Evolutionary conservation across 2,113 vertebrate genomes (phyloP).

Genomic region (Colaptes auratus): DNA sequence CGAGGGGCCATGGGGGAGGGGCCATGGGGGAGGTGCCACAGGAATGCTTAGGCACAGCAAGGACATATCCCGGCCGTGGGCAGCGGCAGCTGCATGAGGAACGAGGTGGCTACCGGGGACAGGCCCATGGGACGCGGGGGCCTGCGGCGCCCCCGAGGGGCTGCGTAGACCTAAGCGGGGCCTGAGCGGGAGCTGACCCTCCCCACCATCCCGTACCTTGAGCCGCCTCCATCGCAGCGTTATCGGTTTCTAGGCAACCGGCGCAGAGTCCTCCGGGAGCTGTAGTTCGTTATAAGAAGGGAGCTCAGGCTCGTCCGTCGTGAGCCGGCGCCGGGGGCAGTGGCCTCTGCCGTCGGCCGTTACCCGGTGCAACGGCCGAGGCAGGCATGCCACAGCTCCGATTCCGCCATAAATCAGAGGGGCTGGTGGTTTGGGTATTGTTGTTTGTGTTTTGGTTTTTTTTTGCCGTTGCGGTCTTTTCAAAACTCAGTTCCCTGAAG

Average conservation of each 20-base stretch:
- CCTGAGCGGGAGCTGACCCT: too few species aligned
- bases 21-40: too few species aligned
- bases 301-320: neutral
- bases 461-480: neutral
- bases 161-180: accelerated
- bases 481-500: neutral
- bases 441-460: too few species aligned
- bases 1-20: accelerated
- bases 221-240: neutral
- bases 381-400: accelerated
- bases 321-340: too few species aligned
- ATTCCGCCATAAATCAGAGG: neutral
- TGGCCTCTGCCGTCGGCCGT: neutral
- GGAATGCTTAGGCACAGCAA: accelerated
- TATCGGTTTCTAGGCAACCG: conserved; percentile 32
- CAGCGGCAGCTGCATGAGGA: too few species aligned
- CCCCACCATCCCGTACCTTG: neutral
- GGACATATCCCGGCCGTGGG: too few species aligned
- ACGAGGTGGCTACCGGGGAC: too few species aligned
- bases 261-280: neutral
- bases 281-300: neutral
- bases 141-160: too few species aligned
- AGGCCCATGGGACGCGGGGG: neutral
- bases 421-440: too few species aligned
- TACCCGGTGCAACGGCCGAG: neutral